A percentile compares a stretch with the other conserved stretches of the same genome.
phyloP scores from a whole-genome alignment of 2,113 vertebrate genomes.

The Cinclus mexicanus region DNA sequence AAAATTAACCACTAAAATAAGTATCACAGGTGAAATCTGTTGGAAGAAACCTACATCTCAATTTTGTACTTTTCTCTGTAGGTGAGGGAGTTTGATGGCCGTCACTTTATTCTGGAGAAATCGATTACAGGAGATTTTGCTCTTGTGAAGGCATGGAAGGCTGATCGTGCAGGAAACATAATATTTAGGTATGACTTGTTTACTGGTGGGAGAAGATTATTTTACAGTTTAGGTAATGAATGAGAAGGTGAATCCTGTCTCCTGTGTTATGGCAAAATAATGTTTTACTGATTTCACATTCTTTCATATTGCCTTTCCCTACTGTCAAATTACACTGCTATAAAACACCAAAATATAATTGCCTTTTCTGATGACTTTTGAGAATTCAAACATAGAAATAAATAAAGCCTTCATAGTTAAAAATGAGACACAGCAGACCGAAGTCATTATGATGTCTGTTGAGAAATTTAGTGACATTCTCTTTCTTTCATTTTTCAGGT shows the following conservation, averaged over 20 bases:
- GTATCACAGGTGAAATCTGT: background rate
- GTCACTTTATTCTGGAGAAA: conserved; percentile 91
- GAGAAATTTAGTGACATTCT: background rate
- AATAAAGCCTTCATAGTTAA: background rate
- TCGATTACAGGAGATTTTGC: conserved; percentile 96
- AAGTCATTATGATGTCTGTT: background rate
- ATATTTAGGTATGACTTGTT: conserved; percentile 87
- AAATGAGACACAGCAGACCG: background rate
- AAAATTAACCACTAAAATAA: background rate
- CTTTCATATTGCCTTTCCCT: conserved; percentile 17
- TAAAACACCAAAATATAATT: background rate
- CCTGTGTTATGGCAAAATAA: background rate
- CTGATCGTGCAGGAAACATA: conserved; percentile 91
- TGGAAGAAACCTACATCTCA: background rate
- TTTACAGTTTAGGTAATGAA: background rate
- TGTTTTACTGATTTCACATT: background rate
- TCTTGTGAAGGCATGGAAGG: conserved; percentile 96
- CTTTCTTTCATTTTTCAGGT: background rate
- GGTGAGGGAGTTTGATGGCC: conserved; percentile 90
- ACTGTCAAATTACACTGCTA: background rate
- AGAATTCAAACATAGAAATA: background rate
- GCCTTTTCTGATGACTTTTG: background rate
- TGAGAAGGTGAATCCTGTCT: background rate
- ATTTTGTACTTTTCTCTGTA: conserved; percentile 39
- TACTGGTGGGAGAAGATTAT: background rate